Conservation (phyloP, 2,797 vertebrate species). For the Pantherophis vulpinus region DNA sequence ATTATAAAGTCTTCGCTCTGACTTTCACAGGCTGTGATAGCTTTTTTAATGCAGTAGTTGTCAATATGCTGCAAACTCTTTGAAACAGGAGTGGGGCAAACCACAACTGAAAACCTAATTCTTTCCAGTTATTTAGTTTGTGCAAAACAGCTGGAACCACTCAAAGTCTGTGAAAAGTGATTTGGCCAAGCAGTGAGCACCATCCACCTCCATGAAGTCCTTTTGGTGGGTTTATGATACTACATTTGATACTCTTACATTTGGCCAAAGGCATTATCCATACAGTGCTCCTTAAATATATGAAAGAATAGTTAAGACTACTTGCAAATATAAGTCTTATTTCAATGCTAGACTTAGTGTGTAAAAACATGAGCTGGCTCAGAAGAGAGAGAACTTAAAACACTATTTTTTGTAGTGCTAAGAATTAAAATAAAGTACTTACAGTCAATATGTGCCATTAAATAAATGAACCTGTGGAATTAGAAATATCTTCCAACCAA, state of each 20-base stretch:
- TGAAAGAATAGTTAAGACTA: conserved; percentile 57
- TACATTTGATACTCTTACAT: conserved; percentile 25
- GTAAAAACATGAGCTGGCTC: conserved; percentile 93
- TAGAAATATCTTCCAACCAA: conserved; percentile 88
- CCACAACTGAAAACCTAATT: neutral
- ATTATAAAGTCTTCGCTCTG: conserved; percentile 49
- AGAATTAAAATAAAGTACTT: conserved; percentile 77
- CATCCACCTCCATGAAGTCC: neutral
- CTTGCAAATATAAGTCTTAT: conserved; percentile 66
- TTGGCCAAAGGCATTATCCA: conserved; percentile 55
- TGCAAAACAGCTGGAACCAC: conserved; percentile 22
- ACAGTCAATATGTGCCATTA: conserved; percentile 91
- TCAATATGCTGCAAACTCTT: neutral
- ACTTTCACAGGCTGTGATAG: conserved; percentile 28
- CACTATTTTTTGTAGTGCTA: conserved; percentile 67
- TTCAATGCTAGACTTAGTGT: conserved; percentile 63
- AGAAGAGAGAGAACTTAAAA: conserved; percentile 83
- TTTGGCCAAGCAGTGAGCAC: neutral
- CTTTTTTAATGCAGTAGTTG: conserved; percentile 49
- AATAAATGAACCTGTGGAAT: conserved; percentile 85
- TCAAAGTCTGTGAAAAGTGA: neutral
- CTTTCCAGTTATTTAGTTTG: conserved; percentile 20
- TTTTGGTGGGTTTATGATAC: conserved; percentile 12
- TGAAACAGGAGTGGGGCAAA: neutral
- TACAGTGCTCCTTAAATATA: conserved; percentile 36